Conservation (phyloP, 2,113 vertebrate genomes). For the Eolophus roseicapilla region DNA sequence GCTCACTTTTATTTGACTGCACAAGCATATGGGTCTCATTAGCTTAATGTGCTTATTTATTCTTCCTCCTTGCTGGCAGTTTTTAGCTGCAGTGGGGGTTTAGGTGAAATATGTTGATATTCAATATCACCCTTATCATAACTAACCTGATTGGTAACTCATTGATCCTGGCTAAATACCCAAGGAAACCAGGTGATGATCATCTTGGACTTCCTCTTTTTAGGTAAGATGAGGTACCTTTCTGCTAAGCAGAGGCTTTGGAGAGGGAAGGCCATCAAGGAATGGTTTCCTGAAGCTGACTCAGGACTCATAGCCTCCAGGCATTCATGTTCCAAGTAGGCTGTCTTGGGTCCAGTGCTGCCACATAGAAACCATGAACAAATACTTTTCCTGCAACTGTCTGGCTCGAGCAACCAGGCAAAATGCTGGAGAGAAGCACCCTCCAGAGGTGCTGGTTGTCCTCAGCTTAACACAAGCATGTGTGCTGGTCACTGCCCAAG, state of each 20-base stretch:
- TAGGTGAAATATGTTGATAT: not conserved
- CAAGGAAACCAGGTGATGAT: not conserved
- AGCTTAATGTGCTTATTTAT: not conserved
- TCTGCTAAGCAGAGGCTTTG: not conserved
- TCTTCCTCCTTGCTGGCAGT: conserved; percentile 6
- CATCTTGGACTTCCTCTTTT: not conserved
- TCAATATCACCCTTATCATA: not conserved
- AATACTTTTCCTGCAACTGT: not conserved
- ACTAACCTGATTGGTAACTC: not conserved
- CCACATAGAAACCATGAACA: not conserved
- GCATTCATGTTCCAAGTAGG: not conserved
- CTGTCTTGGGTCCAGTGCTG: not conserved
- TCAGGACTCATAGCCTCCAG: not conserved
- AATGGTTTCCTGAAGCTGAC: not conserved
- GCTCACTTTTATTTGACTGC: conserved; percentile 6
- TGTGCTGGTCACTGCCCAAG: not conserved
- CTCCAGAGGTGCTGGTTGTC: not conserved
- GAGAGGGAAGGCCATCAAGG: not conserved
- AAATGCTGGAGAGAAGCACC: not conserved
- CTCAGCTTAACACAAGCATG: not conserved
- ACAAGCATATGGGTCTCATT: conserved; percentile 38
- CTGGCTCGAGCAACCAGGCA: not conserved
- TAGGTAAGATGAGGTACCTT: not conserved
- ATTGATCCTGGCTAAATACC: not conserved
- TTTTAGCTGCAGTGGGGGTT: not conserved